Evolutionary conservation across 2,888 invertebrate genomes (phyloP).

Genomic region (Celastrina argiolus): DNA sequence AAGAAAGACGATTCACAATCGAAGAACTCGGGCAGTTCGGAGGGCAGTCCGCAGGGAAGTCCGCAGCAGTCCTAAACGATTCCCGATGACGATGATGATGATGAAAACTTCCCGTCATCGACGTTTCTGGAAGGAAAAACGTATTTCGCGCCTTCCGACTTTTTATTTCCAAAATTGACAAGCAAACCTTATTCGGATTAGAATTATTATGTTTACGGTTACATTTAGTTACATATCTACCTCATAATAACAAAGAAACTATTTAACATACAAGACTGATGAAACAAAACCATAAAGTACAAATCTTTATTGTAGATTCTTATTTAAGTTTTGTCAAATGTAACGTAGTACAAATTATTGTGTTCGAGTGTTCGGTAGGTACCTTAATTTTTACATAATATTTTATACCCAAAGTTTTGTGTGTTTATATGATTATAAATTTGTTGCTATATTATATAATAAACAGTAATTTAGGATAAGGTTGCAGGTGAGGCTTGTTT

Average conservation of each 20-base stretch:
- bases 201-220: conserved; percentile 23
- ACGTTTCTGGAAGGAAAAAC: neutral
- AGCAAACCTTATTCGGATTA: conserved; percentile 21
- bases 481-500: conserved; percentile 49
- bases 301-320: conserved; percentile 56
- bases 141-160: neutral
- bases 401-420: conserved; percentile 74
- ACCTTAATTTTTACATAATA: conserved; percentile 61
- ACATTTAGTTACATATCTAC: conserved; percentile 45
- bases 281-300: conserved; percentile 68
- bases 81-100: conserved; percentile 14
- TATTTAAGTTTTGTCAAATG: conserved; percentile 57
- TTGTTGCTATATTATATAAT: conserved; percentile 71
- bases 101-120: neutral
- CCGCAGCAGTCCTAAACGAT: conserved; percentile 42
- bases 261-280: conserved; percentile 66
- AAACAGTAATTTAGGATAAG: conserved; percentile 54
- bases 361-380: conserved; percentile 71
- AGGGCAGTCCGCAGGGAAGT: conserved; percentile 55
- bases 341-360: conserved; percentile 74
- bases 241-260: conserved; percentile 45
- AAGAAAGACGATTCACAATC: conserved; percentile 59
- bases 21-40: conserved; percentile 63
- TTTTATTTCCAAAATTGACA: conserved; percentile 19
- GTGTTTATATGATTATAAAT: conserved; percentile 66